phyloP scores from a whole-genome alignment of 2,113 vertebrate species.

The Catagonus wagneri region DNA sequence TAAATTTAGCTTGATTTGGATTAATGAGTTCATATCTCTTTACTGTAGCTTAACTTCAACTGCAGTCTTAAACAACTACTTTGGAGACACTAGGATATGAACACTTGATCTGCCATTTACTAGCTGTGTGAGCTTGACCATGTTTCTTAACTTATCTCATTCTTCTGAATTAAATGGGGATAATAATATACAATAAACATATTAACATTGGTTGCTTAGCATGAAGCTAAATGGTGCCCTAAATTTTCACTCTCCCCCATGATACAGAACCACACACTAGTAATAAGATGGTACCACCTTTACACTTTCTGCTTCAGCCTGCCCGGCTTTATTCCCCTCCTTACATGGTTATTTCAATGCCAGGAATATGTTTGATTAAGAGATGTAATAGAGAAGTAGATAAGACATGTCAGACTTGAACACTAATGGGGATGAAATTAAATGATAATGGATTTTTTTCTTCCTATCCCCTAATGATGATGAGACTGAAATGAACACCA shows the following conservation, averaged over 20 bases:
- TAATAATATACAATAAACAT: background rate
- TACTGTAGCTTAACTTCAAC: constrained; percentile 1
- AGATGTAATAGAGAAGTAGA: background rate
- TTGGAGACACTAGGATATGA: background rate
- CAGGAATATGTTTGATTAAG: constrained; percentile 5
- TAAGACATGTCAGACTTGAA: background rate
- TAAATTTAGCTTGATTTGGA: background rate
- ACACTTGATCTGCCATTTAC: background rate
- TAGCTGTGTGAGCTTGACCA: background rate
- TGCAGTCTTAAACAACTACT: background rate
- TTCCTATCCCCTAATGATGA: background rate
- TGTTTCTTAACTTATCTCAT: background rate
- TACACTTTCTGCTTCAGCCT: background rate
- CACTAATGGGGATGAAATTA: constrained; percentile 42
- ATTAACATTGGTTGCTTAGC: background rate
- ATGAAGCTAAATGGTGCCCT: background rate
- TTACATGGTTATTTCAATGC: background rate
- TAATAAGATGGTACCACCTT: background rate
- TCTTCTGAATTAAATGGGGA: background rate
- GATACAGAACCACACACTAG: background rate
- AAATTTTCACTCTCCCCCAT: background rate
- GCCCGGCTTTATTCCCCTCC: background rate
- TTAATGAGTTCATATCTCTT: background rate
- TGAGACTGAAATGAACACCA: constrained; percentile 6
- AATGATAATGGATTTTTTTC: background rate